Evolutionary conservation across 2,888 invertebrate species (phyloP), one percentile per base, ranked within the genome.

Genomic region (Eilema sororculum): DNA sequence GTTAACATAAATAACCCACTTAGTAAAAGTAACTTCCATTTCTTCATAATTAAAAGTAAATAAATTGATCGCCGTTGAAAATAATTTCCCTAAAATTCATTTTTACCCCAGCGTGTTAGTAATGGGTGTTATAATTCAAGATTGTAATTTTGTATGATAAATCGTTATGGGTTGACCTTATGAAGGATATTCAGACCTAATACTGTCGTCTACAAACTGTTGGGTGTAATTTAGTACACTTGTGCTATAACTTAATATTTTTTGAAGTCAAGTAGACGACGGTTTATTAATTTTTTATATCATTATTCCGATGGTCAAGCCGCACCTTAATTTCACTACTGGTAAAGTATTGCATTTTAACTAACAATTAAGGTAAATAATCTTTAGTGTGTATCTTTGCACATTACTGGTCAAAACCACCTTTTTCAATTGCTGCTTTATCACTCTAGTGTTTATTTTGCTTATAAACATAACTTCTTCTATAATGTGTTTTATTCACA

Each of bases 71-170:
- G 56, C 20, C 41, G 22, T 16, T 57, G 10, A 57, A 61, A 69
- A 65, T 56, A 5, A 60, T 60, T 60, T 62, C 33, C 22, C 20
- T 16, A 28, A 62, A n/a, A 10, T 33, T 61, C 41, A 16, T 56
- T 46, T 64, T 67, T 25, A 41, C 46, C 30, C 25, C 63, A 56
- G 25, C 33, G 64, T 69, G 65, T 25, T 64, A 67, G 16, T 59
- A 58, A 63, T 59, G 57, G 59, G 60, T 64, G 71, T 56, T 67
- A 71, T 71, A 65, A 65, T 58, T 71, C 56, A 37, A 67, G 46
- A 71, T 67, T 71, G 67, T 71, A 71, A 67, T 71, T 67, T 67
- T 67, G 37, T 33, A 67, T 71, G 67, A 71, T 61, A 71, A 46
- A 71, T 65, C 58, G 70, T 67, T 64, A 65, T 67, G 71, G 67